phyloP scores from a whole-genome alignment of 2,113 vertebrate species.

The Lepus americanus region DNA sequence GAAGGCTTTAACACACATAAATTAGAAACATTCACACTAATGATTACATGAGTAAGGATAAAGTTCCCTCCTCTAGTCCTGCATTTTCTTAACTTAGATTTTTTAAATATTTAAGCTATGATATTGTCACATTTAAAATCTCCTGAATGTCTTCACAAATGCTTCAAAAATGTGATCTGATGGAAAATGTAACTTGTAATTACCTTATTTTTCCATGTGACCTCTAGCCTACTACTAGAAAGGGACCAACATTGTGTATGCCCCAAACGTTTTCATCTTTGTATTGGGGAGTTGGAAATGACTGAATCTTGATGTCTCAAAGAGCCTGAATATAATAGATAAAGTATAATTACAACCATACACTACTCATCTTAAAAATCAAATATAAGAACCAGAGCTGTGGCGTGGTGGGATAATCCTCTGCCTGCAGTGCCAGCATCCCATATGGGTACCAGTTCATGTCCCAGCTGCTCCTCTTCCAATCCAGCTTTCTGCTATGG shows the following conservation, averaged over 20 bases:
- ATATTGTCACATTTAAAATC: slow-evolving; percentile 49
- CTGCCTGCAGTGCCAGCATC: too few species aligned
- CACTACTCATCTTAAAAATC: neutral
- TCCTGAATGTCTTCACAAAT: slow-evolving; percentile 5
- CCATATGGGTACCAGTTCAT: too few species aligned
- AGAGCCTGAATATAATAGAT: neutral
- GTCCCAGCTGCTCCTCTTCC: too few species aligned
- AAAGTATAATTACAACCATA: slow-evolving; percentile 34
- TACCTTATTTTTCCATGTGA: slow-evolving; percentile 33
- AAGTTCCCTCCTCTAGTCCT: neutral
- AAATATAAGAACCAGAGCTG: neutral
- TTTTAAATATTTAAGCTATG: slow-evolving; percentile 22
- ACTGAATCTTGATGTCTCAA: slow-evolving; percentile 52
- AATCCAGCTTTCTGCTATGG: too few species aligned
- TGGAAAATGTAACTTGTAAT: neutral
- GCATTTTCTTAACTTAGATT: slow-evolving; percentile 39
- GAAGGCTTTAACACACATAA: neutral
- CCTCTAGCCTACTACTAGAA: neutral
- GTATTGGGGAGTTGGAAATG: neutral
- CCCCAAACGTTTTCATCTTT: slow-evolving; percentile 25
- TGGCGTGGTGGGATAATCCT: too few species aligned
- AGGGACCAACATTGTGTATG: neutral
- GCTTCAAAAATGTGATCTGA: slow-evolving; percentile 26
- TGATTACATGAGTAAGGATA: neutral
- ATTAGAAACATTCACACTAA: slow-evolving; percentile 12